phyloP scores from a whole-genome alignment of 2,888 invertebrate genomes.

The Agrochola macilenta region DNA sequence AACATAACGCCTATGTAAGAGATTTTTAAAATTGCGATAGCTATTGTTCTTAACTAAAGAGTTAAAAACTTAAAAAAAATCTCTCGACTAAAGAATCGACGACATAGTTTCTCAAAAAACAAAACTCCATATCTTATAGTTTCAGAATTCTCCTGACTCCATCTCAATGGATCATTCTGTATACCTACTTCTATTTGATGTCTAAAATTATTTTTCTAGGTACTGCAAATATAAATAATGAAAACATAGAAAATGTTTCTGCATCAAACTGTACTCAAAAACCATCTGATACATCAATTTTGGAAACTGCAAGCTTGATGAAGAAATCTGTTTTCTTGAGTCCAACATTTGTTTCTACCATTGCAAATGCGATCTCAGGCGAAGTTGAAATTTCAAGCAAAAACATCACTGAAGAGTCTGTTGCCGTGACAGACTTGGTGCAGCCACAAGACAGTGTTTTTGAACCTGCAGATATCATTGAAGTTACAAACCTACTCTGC shows the following conservation, averaged over 20 bases:
- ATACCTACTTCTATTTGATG: slow-evolving; percentile 21
- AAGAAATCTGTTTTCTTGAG: slow-evolving; percentile 85
- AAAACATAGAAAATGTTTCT: slow-evolving; percentile 22
- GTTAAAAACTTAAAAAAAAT: no score
- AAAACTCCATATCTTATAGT: background rate
- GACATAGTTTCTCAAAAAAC: background rate
- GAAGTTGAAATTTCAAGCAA: slow-evolving; percentile 71
- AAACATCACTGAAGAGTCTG: slow-evolving; percentile 21
- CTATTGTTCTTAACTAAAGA: no score
- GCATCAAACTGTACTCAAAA: slow-evolving; percentile 12
- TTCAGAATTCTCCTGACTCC: background rate
- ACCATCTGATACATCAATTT: slow-evolving; percentile 75
- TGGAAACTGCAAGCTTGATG: slow-evolving; percentile 85
- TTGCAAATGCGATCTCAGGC: slow-evolving; percentile 68
- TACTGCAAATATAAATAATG: slow-evolving; percentile 37
- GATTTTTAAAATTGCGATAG: no score
- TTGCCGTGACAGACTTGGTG: slow-evolving; percentile 5
- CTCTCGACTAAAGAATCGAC: no score
- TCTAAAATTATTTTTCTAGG: slow-evolving; percentile 36
- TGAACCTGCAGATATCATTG: slow-evolving; percentile 20
- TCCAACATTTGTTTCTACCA: slow-evolving; percentile 79
- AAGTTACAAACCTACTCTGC: background rate
- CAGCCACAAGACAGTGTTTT: slow-evolving; percentile 11
- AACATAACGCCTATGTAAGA: no score
- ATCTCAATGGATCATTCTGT: background rate